Evolutionary conservation across 2,888 invertebrate species (phyloP).

Genomic region (Tolmerus cingulatus): DNA sequence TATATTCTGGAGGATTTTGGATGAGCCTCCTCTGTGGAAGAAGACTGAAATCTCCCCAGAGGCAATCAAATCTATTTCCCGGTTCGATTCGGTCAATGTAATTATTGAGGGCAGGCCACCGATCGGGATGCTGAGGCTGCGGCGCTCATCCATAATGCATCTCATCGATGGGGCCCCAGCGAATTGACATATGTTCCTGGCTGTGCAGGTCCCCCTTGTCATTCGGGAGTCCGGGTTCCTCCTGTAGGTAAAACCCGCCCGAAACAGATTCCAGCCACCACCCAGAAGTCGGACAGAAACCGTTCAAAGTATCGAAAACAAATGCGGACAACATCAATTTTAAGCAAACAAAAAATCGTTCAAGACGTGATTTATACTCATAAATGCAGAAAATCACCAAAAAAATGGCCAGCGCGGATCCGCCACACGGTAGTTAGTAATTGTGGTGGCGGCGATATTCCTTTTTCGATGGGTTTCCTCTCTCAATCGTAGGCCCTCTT

Average conservation of each 20-base stretch:
- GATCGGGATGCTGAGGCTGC: not conserved
- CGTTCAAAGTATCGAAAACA: conserved; percentile 16
- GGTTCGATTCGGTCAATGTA: conserved; percentile 3
- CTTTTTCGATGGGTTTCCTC: not conserved
- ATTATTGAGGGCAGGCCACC: conserved; percentile 7
- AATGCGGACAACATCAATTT: conserved; percentile 31
- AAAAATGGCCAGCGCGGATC: not conserved
- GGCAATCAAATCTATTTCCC: not conserved
- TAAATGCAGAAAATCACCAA: conserved; percentile 38
- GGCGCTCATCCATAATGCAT: conserved; percentile 38
- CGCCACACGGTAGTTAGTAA: not conserved
- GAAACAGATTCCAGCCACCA: conserved; percentile 1
- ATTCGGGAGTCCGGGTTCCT: not conserved
- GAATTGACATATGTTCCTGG: conserved; percentile 20
- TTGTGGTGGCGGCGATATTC: not conserved
- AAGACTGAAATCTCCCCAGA: not conserved
- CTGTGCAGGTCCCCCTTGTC: not conserved
- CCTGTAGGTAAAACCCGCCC: not conserved
- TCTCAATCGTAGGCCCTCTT: not conserved
- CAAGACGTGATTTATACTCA: conserved; percentile 38
- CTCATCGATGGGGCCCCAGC: not conserved
- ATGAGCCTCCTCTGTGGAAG: not conserved
- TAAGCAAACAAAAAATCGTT: not conserved
- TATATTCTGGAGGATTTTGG: not conserved
- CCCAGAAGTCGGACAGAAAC: conserved; percentile 35